phyloP scores from a whole-genome alignment of 2,888 invertebrate genomes.

The Marronus borbonicus region DNA sequence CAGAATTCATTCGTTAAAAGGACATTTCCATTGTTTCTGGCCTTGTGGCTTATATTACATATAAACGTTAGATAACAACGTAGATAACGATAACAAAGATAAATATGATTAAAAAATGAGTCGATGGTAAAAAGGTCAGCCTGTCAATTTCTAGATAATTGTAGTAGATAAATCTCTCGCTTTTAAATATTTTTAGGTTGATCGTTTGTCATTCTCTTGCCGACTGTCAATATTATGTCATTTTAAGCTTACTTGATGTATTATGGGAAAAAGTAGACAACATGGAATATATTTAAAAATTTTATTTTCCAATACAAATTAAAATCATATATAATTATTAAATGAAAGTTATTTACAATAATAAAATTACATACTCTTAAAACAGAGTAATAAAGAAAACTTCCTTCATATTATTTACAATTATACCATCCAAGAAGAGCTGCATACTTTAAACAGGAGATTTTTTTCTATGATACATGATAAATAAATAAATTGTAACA shows the following conservation, averaged over 20 bases:
- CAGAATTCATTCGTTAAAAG: no score
- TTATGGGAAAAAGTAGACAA: slow-evolving; percentile 14
- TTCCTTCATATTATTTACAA: slow-evolving; percentile 12
- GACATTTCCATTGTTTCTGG: no score
- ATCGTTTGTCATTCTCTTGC: background rate
- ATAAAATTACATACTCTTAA: slow-evolving; percentile 66
- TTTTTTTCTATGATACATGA: background rate
- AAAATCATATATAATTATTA: slow-evolving; percentile 61
- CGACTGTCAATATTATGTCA: no score
- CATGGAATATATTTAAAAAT: slow-evolving; percentile 61
- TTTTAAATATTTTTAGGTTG: background rate
- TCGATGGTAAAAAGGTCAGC: no score
- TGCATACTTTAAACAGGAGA: background rate
- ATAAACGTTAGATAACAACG: no score
- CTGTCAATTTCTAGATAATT: no score
- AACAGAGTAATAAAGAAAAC: slow-evolving; percentile 61
- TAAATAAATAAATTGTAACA: no score
- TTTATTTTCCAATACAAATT: slow-evolving; percentile 65
- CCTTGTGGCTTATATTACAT: no score
- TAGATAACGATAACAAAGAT: no score
- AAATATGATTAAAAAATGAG: no score
- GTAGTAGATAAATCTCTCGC: no score
- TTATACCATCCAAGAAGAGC: slow-evolving; percentile 10
- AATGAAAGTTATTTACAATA: slow-evolving; percentile 65
- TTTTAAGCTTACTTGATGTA: no score